A percentile compares a stretch with the other conserved stretches of the same genome.
These are phyloP conservation scores for Glossosoma conforme DNA, from an alignment of 1,140 invertebrate species.

Conservation along the genomic window DNA sequence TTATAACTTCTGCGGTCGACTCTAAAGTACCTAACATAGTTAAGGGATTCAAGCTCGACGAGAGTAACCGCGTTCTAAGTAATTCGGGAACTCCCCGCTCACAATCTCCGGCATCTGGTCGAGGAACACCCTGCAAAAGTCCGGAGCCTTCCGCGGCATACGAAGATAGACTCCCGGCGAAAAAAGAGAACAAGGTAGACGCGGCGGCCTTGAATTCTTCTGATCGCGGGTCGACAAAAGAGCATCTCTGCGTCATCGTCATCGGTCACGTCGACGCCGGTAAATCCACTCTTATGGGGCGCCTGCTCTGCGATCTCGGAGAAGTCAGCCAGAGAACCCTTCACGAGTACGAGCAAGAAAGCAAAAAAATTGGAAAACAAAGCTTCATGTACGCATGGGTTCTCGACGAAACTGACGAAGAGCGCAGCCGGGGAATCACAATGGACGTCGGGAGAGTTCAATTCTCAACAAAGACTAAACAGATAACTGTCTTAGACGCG, in stretches of 20 bases:
- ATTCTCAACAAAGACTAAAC: slow-evolving; percentile 88
- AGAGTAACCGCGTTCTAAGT: slow-evolving; percentile 34
- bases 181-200: slow-evolving; percentile 55
- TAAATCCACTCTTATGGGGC: slow-evolving; percentile 97
- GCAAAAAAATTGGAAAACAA: slow-evolving; percentile 95
- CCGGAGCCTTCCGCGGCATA: slow-evolving; percentile 32
- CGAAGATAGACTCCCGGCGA: slow-evolving; percentile 41
- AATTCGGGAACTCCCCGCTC: slow-evolving; percentile 49
- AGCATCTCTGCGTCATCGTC: slow-evolving; percentile 89
- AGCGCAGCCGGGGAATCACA: slow-evolving; percentile 83
- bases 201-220: slow-evolving; percentile 60
- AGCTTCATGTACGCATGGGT: slow-evolving; percentile 99
- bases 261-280: slow-evolving; percentile 99
- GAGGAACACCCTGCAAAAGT: slow-evolving; percentile 45
- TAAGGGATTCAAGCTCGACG: slow-evolving; percentile 47
- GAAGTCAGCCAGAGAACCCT: slow-evolving; percentile 86
- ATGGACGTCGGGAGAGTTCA: slow-evolving; percentile 95
- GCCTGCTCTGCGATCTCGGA: slow-evolving; percentile 85
- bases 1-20: slow-evolving; percentile 31
- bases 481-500: slow-evolving; percentile 87
- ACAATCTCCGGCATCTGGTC: slow-evolving; percentile 59
- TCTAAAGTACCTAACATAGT: slow-evolving; percentile 38
- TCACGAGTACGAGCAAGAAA: slow-evolving; percentile 98
- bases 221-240: slow-evolving; percentile 71
- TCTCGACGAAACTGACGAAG: slow-evolving; percentile 97